Evolutionary conservation across 2,113 vertebrate species (phyloP).

Genomic region (Gambusia holbrooki): DNA sequence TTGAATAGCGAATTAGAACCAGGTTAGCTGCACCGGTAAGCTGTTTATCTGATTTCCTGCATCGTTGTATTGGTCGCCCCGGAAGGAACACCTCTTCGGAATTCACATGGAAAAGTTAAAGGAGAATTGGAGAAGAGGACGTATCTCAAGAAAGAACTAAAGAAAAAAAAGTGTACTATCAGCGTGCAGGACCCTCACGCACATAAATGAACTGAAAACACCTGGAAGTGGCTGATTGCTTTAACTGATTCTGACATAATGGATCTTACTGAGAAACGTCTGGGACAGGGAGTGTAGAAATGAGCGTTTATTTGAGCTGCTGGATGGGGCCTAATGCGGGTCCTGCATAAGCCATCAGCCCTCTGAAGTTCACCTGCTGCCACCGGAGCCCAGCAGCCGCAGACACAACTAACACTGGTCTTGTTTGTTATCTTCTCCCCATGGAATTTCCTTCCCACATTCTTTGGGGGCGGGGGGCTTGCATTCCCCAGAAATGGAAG

Average conservation of each 20-base stretch:
- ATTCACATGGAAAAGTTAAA: too few relatives aligned
- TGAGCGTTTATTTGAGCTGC: conserved; percentile 31
- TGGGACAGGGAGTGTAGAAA: conserved; percentile 3
- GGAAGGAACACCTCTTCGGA: too few relatives aligned
- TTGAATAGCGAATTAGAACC: conserved; percentile 41
- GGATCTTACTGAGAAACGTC: conserved; percentile 41
- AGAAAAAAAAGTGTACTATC: conserved; percentile 31
- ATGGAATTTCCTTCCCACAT: conserved; percentile 80
- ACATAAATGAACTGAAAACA: conserved; percentile 41
- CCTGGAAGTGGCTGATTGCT: conserved; percentile 54
- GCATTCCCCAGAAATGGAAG: conserved; percentile 59
- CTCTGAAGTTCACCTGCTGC: conserved; percentile 76
- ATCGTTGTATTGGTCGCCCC: conserved; percentile 32
- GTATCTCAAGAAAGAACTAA: conserved; percentile 14
- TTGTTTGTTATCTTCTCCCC: conserved; percentile 74
- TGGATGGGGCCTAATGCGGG: conserved; percentile 39
- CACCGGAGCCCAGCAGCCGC: conserved; percentile 15
- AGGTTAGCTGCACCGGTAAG: conserved; percentile 48
- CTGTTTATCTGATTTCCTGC: conserved; percentile 64
- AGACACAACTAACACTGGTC: conserved; percentile 68
- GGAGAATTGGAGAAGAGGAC: not conserved
- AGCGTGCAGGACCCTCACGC: conserved; percentile 48
- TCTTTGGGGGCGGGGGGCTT: conserved; percentile 58
- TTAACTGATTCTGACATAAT: conserved; percentile 33
- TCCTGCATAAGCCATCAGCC: conserved; percentile 41